These are phyloP conservation scores for Eristalis pertinax DNA, from an alignment of 2,888 invertebrate species.

Conservation along the genomic window DNA sequence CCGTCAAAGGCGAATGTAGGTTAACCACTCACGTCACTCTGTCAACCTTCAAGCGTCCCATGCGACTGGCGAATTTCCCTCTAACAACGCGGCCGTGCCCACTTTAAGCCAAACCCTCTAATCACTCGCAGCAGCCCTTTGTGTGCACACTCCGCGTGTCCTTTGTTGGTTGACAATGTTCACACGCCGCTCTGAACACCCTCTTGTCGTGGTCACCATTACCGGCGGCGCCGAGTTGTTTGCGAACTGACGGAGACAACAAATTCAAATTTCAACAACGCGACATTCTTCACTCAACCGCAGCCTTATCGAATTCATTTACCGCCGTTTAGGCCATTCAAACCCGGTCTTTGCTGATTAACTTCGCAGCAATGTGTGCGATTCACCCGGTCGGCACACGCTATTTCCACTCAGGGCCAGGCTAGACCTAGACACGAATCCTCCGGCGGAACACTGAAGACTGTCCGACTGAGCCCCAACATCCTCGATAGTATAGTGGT, in stretches of 20 bases:
- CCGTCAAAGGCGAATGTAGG: slow-evolving; percentile 18
- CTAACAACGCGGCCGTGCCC: not conserved
- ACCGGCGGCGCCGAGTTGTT: not conserved
- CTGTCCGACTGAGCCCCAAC: not conserved
- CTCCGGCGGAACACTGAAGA: not conserved
- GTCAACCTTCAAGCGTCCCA: slow-evolving; percentile 37
- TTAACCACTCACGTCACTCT: slow-evolving; percentile 17
- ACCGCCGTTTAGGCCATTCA: not conserved
- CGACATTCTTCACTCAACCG: slow-evolving; percentile 49
- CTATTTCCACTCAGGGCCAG: not conserved
- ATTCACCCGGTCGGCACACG: not conserved
- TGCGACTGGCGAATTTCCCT: not conserved
- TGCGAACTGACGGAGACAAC: not conserved
- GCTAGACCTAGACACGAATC: slow-evolving; percentile 21
- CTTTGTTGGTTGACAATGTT: not conserved
- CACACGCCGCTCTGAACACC: not conserved
- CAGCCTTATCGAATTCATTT: not conserved
- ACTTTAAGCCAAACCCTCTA: slow-evolving; percentile 2
- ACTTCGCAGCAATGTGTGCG: not conserved
- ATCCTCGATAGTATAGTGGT: slow-evolving; percentile 71
- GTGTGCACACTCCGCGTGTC: not conserved
- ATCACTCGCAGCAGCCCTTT: slow-evolving; percentile 7
- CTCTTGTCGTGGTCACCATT: not conserved
- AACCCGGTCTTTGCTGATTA: slow-evolving; percentile 10
- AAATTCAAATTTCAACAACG: not conserved